Evolutionary conservation across 1,140 invertebrate genomes (phyloP), one percentile per base, ranked within the genome.

Genomic region (Drosophila subobscura): DNA sequence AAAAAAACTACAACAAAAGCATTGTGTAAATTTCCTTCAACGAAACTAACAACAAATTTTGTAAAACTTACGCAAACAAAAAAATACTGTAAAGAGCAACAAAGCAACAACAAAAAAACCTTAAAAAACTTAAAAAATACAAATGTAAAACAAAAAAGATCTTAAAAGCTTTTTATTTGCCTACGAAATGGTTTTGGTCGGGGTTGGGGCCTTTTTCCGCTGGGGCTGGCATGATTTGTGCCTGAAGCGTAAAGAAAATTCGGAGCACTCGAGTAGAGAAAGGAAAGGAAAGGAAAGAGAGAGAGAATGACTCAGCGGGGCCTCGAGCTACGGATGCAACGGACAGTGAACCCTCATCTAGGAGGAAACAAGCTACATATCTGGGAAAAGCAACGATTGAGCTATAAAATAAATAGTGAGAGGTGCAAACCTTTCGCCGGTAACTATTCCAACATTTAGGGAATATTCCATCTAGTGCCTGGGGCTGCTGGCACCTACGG

Each of bases 21-120:
- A 75, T 83, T 86, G 81, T 86, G 81, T 63, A 85, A 86, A 86
- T 85, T 81, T 86, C 70, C 81, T 77, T 65, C 85, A 86, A 75
- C 55, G 53, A 80, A 68, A 80, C 58, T 72, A 63, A 53, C 41
- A 76, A 72, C 27, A 20, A 40, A 50, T 45, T 59, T 73, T 85
- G 67, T 84, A 85, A 70, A 77, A 56, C 59, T 42, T 61, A 67
- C 25, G 57, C 60, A 80, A 78, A 61, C 57, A 42, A 63, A 73
- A 77, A 55, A 55, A 60, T 68, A 74, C 56, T 77, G 42, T 75
- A 79, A 56, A 60, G 44, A 47, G 46, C 22, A 47, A 37, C n/a
- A 47, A 44, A 47, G 71, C 50, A 66, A 63, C 59, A 50, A 29
- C 63, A 47, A 57, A 58, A 44, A 72, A 66, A 42, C 16, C 1